Base-by-base conservation (phyloP, 1,140 invertebrate genomes). In the Drosophila takahashii region DNA sequence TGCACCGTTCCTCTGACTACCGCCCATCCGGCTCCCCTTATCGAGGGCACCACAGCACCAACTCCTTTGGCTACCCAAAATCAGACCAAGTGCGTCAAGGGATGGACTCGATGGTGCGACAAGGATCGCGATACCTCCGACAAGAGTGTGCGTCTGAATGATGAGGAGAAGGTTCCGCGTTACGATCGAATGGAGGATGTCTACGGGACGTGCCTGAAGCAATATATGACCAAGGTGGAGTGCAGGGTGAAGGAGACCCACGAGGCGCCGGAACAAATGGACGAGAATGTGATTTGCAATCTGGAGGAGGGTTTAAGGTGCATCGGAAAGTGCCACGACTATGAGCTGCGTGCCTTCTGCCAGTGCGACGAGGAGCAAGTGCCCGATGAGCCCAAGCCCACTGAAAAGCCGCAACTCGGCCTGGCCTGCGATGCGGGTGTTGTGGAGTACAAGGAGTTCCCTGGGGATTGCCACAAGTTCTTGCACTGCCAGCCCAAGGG, bases 51-150 rank as follows among this genome's bases (percentile, higher is more conserved):
- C 16, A 91, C 91, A 0, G 16, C 39, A 9, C 16, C 64, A 4
- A n/a, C 39, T 2, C 72, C 71, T 1, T 0, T 69, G 26, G 58
- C 56, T 1, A 86, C 90, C 3, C 80, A 91, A 22, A 77, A 79
- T 34, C 65, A 91, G 54, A 75, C 84, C 7, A 90, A 90, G 50
- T 96, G 96, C 90, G 91, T 93, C 13, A 90, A 93, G 3, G 96
- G 96, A 0, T 97, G 96, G 96, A 95, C 95, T 0, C 85, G 93
- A 9, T 97, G 96, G 96, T 93, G 96, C 47, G 97, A 95, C 92
- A 93, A 94, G 54, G 93, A 95, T 71, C 75, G 80, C 10, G 93
- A 93, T 39, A 60, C 92, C 50, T 61, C 73, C 44, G 22, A 91
- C 34, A 91, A 86, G 36, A 70, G 52, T 11, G 76, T 90, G 6